Evolutionary conservation across 2,113 vertebrate species (phyloP).

Genomic region (Cyrtonyx montezumae): DNA sequence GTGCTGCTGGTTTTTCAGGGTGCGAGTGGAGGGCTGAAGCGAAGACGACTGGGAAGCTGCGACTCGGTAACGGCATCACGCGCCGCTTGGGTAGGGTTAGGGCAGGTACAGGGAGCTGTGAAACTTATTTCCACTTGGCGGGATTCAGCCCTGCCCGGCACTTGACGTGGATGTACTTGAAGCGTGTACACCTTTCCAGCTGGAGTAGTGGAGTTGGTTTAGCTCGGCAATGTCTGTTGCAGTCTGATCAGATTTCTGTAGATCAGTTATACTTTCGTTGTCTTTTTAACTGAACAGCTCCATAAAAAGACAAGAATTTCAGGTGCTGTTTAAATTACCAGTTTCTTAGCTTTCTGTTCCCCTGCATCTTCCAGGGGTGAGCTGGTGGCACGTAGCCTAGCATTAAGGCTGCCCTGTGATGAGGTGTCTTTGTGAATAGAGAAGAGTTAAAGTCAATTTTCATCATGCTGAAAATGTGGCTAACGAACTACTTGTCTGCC

Average conservation of each 20-base stretch:
- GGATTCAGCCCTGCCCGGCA: neutral
- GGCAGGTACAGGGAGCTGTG: neutral
- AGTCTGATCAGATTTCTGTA: neutral
- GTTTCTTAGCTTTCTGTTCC: neutral
- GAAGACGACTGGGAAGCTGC: neutral
- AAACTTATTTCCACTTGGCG: neutral
- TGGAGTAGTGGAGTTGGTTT: neutral
- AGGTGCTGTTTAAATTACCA: neutral
- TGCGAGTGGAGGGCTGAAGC: accelerated
- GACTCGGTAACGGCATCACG: accelerated
- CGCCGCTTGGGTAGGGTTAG: neutral
- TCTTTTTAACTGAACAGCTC: neutral
- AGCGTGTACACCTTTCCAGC: neutral
- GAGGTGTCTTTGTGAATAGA: neutral
- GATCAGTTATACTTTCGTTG: neutral
- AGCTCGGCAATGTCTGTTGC: neutral
- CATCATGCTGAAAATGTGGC: neutral
- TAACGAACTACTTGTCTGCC: neutral
- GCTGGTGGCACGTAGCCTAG: neutral
- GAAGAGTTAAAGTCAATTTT: neutral
- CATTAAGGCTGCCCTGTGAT: neutral
- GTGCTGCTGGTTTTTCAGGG: neutral
- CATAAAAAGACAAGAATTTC: neutral
- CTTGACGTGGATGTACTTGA: neutral
- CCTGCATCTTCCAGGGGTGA: neutral